Evolutionary conservation across 2,888 invertebrate species (phyloP).

Genomic region (Pristionchus maxplancki): DNA sequence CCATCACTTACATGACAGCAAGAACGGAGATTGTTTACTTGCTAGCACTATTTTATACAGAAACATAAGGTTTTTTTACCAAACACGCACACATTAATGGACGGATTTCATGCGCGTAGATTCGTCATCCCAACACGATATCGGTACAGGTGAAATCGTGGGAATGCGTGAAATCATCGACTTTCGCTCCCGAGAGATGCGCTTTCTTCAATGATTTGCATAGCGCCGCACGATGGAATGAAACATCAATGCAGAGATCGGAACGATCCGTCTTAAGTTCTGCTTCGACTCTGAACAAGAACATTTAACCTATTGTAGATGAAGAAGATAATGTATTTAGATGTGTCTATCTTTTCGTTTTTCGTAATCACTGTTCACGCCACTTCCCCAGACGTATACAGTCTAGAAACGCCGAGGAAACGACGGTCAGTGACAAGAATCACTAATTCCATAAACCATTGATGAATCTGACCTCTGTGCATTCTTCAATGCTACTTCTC

Average conservation of each 20-base stretch:
- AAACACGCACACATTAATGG: too few species aligned
- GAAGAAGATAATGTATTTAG: too few species aligned
- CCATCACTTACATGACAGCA: too few species aligned
- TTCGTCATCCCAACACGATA: background rate
- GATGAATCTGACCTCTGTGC: background rate
- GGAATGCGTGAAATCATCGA: conserved; percentile 28
- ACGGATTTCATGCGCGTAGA: too few species aligned
- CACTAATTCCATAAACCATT: background rate
- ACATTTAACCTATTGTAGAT: too few species aligned
- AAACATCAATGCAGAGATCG: conserved; percentile 39
- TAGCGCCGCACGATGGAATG: background rate
- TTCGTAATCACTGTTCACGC: background rate
- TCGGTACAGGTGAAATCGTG: conserved; percentile 14
- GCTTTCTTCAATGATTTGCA: conserved; percentile 49
- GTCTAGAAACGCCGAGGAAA: too few species aligned
- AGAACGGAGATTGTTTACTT: too few species aligned
- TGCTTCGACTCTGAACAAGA: background rate
- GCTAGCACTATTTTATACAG: too few species aligned
- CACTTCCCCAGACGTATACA: too few species aligned
- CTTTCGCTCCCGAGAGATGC: background rate
- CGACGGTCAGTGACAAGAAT: background rate
- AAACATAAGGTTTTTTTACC: too few species aligned
- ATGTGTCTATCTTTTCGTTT: too few species aligned
- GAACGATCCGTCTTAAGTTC: conserved; percentile 3
- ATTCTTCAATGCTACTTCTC: conserved; percentile 29